Evolutionary conservation across 2,888 invertebrate genomes (phyloP).

Genomic region (Cybosia mesomella): DNA sequence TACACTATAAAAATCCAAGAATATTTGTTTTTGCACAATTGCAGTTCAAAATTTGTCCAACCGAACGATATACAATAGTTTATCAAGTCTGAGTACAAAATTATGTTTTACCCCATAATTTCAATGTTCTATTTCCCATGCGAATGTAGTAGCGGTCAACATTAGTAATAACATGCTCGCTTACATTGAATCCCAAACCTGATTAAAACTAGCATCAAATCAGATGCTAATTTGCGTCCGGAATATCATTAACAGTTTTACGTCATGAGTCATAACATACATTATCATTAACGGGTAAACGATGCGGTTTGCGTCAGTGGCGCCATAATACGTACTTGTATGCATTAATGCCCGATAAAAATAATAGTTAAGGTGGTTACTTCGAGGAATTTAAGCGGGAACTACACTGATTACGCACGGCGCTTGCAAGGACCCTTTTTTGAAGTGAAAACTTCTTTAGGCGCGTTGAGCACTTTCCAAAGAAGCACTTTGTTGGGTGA

Average conservation of each 20-base stretch:
- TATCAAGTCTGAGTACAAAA: too few relatives aligned
- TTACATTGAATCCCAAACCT: constrained; percentile 3
- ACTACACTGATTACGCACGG: background rate
- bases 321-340: constrained; percentile 20
- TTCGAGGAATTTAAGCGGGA: background rate
- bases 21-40: too few relatives aligned
- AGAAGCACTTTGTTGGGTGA: too few relatives aligned
- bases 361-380: background rate
- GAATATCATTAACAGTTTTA: constrained; percentile 31
- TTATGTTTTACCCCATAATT: background rate
- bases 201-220: constrained; percentile 26
- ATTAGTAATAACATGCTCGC: background rate
- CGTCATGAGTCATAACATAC: constrained; percentile 40
- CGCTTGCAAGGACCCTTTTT: background rate
- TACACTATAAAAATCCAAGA: too few relatives aligned
- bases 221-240: constrained; percentile 18
- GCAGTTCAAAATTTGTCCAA: too few relatives aligned
- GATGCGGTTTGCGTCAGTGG: constrained; percentile 30
- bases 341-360: constrained; percentile 5
- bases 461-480: too few relatives aligned
- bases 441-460: too few relatives aligned
- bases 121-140: background rate
- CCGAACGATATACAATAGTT: too few relatives aligned
- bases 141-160: background rate
- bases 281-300: constrained; percentile 36